A percentile compares a stretch with the other conserved stretches of the same genome.
Evolutionary conservation across 2,113 vertebrate species (phyloP).

Genomic region (Hipposideros armiger): DNA sequence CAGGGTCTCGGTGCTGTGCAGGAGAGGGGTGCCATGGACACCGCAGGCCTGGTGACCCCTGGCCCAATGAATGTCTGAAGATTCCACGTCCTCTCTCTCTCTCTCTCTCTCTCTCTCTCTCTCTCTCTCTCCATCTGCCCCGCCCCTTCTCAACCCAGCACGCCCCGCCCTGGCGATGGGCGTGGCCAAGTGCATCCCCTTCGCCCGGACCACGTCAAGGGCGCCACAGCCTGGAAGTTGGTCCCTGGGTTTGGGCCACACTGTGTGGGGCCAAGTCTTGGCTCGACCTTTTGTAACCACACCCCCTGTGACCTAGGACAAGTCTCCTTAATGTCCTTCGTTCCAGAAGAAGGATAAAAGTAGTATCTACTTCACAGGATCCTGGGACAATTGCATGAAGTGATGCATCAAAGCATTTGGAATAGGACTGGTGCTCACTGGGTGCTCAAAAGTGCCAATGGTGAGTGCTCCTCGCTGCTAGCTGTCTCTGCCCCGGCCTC

Average conservation of each 20-base stretch:
- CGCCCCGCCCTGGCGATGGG: fast-evolving
- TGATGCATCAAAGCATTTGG: fast-evolving
- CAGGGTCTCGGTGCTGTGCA: fast-evolving
- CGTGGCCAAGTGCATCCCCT: fast-evolving
- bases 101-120: too few species aligned
- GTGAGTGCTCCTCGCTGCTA: fast-evolving
- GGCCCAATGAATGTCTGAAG: not conserved
- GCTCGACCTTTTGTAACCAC: not conserved
- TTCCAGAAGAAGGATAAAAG: not conserved
- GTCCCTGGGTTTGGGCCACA: not conserved
- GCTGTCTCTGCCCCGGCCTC: not conserved
- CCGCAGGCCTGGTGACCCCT: fast-evolving
- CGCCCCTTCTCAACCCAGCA: too few species aligned
- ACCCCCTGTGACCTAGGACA: not conserved
- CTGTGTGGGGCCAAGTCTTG: not conserved
- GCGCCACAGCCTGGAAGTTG: fast-evolving
- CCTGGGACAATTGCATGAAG: fast-evolving
- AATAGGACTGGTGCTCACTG: fast-evolving
- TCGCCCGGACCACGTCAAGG: fast-evolving
- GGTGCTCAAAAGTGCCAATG: fast-evolving
- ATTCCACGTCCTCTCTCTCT: not conserved
- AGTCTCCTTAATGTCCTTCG: not conserved
- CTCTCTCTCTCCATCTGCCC: not conserved
- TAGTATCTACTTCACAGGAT: not conserved
- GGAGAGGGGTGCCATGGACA: not conserved